Conservation (phyloP, 2,888 invertebrate genomes). For the Hemaris fuciformis region DNA sequence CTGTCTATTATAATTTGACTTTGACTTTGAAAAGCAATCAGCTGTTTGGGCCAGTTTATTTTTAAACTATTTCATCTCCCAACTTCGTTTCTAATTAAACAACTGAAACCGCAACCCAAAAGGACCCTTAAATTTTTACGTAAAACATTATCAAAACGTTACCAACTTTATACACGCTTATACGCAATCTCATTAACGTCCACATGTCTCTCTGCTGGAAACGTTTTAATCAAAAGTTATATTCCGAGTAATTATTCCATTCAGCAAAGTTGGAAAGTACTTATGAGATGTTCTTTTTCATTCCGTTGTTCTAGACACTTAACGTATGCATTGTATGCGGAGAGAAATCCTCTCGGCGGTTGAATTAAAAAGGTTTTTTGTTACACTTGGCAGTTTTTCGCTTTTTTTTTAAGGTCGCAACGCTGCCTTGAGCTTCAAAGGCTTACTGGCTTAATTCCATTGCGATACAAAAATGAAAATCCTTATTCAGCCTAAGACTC, state of each 20-base stretch:
- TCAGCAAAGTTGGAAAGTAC: background rate
- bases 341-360: background rate
- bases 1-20: too few relatives aligned
- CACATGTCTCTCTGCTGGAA: background rate
- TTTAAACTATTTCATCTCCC: too few relatives aligned
- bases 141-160: background rate
- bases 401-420: background rate
- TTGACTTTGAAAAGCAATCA: too few relatives aligned
- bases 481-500: background rate
- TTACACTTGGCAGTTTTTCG: background rate
- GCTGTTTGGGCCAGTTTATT: too few relatives aligned
- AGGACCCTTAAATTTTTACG: background rate
- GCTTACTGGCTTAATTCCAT: conserved; percentile 1
- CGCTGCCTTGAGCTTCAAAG: background rate
- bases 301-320: background rate
- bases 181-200: background rate
- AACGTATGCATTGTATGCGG: background rate
- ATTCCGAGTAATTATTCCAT: background rate
- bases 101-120: background rate
- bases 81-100: too few relatives aligned
- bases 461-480: background rate
- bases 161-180: background rate
- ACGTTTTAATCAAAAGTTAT: background rate
- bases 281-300: background rate
- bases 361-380: background rate